Percentiles rank a stretch among this genome's conserved stretches.
Evolutionary conservation across 2,888 invertebrate genomes (phyloP).

Genomic region (Abrostola triplasia): DNA sequence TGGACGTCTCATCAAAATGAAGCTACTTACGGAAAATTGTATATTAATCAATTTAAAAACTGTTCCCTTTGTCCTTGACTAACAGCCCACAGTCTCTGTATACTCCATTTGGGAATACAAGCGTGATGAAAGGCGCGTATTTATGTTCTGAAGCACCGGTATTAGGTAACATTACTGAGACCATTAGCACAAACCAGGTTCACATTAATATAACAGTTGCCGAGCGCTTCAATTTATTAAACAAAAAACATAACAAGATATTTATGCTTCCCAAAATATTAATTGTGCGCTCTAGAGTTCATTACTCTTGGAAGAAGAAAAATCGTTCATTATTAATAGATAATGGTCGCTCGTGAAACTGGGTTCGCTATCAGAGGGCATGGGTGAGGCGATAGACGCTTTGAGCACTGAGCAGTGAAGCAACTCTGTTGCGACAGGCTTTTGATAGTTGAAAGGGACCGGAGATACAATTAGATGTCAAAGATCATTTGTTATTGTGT

Average conservation of each 20-base stretch:
- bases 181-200: too few species aligned
- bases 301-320: slow-evolving; percentile 39
- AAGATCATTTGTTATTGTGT: not conserved
- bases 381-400: slow-evolving; percentile 38
- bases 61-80: too few species aligned
- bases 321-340: slow-evolving; percentile 36
- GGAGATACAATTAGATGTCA: not conserved
- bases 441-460: slow-evolving; percentile 4
- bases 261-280: slow-evolving; percentile 8
- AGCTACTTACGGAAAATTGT: too few species aligned
- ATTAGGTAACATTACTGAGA: too few species aligned
- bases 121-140: too few species aligned
- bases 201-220: too few species aligned
- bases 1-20: too few species aligned
- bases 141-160: too few species aligned
- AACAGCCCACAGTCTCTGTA: too few species aligned
- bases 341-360: slow-evolving; percentile 32
- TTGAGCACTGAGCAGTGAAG: slow-evolving; percentile 13
- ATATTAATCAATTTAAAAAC: too few species aligned
- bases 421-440: slow-evolving; percentile 39
- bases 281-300: slow-evolving; percentile 26
- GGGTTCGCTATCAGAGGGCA: slow-evolving; percentile 47
- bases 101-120: too few species aligned
- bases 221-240: slow-evolving; percentile 12
- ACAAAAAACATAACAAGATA: slow-evolving; percentile 2